Conservation (phyloP, 2,113 vertebrate species). For the Campylomormyrus tamandua region DNA sequence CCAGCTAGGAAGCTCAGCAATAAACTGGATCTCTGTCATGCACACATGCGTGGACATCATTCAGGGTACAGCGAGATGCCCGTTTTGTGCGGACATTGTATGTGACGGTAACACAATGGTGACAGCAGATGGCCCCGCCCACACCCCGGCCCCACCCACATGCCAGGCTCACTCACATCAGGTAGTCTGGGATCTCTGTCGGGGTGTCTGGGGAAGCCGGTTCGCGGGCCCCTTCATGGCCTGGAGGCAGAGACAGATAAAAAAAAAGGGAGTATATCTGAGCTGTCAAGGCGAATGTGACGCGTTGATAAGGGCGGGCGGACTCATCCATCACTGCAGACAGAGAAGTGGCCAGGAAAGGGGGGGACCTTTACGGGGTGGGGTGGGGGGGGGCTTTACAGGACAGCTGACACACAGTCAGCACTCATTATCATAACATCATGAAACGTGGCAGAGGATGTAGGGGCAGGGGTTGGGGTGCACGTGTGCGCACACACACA, state of each 20-base stretch:
- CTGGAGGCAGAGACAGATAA: slow-evolving; percentile 40
- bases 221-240: slow-evolving; percentile 45
- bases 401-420: slow-evolving; percentile 56
- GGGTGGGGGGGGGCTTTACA: neutral
- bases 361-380: neutral
- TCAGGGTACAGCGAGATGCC: neutral
- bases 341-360: neutral
- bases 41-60: neutral
- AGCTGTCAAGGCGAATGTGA: neutral
- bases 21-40: neutral
- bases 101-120: neutral
- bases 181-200: slow-evolving; percentile 66
- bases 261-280: slow-evolving; percentile 36
- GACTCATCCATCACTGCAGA: neutral
- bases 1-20: neutral
- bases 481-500: neutral
- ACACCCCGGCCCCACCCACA: neutral
- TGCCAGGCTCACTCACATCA: slow-evolving; percentile 59
- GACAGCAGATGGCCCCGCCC: neutral
- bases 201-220: slow-evolving; percentile 41
- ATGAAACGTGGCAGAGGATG: neutral
- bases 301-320: neutral
- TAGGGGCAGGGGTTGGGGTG: neutral
- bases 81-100: neutral
- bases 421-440: slow-evolving; percentile 48